Conservation (phyloP, 2,113 vertebrate species). For the Australoheros scitulus region DNA sequence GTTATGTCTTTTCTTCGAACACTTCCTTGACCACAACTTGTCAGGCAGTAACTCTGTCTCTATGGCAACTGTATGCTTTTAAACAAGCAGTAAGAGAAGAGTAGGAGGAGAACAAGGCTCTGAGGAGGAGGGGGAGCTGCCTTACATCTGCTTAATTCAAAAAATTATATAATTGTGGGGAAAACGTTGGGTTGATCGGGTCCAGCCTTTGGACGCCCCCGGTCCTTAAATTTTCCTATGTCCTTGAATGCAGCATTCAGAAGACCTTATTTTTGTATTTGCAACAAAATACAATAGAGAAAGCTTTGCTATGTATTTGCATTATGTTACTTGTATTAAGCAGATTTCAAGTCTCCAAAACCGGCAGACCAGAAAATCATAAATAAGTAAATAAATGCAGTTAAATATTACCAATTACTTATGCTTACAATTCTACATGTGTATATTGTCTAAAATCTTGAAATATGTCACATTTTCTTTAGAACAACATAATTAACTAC, state of each 20-base stretch:
- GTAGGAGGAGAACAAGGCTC: conserved; percentile 27
- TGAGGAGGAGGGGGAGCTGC: background rate
- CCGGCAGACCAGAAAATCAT: too few relatives aligned
- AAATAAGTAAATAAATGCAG: background rate
- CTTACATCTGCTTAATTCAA: background rate
- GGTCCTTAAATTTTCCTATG: background rate
- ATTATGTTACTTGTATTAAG: background rate
- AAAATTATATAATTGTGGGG: background rate
- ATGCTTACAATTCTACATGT: background rate
- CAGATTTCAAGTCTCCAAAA: too few relatives aligned
- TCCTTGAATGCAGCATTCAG: background rate
- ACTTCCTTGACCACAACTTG: conserved; percentile 37
- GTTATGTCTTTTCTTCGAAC: background rate
- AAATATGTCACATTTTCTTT: background rate
- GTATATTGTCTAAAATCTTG: background rate
- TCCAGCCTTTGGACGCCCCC: background rate
- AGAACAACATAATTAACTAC: background rate
- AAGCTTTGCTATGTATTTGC: background rate
- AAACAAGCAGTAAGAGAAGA: conserved; percentile 12
- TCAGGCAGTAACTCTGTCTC: conserved; percentile 35
- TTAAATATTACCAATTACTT: background rate
- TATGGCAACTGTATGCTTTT: conserved; percentile 53
- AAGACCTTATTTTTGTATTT: background rate
- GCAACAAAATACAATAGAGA: background rate
- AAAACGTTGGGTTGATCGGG: background rate